A percentile compares a stretch with the other conserved stretches of the same genome.
phyloP scores from a whole-genome alignment of 1,140 invertebrate genomes.

The Chironomus tepperi region DNA sequence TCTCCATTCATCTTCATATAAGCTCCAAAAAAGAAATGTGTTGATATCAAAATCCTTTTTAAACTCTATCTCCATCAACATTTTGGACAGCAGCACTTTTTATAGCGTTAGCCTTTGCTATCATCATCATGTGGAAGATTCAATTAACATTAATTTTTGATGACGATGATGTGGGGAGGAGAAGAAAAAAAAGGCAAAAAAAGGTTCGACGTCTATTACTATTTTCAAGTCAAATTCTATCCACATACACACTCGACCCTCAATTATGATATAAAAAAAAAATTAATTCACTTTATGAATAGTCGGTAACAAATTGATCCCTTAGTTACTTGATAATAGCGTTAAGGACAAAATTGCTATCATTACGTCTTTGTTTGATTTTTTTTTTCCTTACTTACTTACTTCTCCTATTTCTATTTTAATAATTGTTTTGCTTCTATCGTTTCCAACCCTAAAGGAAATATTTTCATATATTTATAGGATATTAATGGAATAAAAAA shows the following conservation, averaged over 20 bases:
- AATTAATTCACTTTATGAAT: not conserved
- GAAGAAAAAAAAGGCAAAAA: not conserved
- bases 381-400: not conserved
- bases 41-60: no score
- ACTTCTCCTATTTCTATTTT: not conserved
- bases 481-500: not conserved
- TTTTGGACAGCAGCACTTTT: no score
- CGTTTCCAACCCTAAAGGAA: not conserved
- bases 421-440: no score
- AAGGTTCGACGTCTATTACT: not conserved
- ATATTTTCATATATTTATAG: not conserved
- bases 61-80: no score
- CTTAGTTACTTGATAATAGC: not conserved
- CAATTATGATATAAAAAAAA: slow-evolving; percentile 17
- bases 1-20: no score
- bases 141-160: slow-evolving; percentile 19
- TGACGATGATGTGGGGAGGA: not conserved
- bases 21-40: no score
- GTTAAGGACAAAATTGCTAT: slow-evolving; percentile 21
- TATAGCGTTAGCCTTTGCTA: no score
- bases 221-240: no score
- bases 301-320: not conserved
- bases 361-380: not conserved
- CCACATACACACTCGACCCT: not conserved
- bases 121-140: not conserved